Evolutionary conservation across 2,113 vertebrate species (phyloP).

Genomic region (Hippotragus niger): DNA sequence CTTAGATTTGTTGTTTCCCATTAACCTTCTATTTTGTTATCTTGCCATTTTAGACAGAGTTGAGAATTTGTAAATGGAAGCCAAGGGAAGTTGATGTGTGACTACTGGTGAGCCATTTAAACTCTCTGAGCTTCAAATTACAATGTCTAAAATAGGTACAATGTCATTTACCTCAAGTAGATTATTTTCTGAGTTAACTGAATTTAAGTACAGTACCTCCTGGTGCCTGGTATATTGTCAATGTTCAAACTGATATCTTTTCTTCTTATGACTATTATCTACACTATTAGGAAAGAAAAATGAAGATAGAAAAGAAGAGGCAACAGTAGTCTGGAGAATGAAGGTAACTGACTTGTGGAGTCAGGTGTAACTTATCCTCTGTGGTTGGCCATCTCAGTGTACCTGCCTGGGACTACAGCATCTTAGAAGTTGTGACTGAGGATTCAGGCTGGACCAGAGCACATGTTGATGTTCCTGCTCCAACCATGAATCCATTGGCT

Average conservation of each 20-base stretch:
- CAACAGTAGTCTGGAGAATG: background rate
- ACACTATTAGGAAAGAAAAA: background rate
- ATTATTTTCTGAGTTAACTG: background rate
- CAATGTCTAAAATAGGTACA: background rate
- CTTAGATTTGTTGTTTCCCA: background rate
- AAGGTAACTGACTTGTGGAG: background rate
- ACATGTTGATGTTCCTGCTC: accelerated
- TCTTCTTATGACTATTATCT: background rate
- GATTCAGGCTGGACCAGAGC: background rate
- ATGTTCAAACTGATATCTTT: background rate
- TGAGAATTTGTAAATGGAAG: background rate
- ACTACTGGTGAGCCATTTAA: no score
- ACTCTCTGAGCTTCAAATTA: background rate
- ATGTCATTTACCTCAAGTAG: background rate
- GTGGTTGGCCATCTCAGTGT: background rate
- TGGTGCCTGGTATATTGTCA: background rate
- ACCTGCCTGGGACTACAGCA: background rate
- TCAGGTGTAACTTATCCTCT: background rate
- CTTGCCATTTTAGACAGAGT: background rate
- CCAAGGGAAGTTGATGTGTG: background rate
- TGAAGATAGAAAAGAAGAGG: background rate
- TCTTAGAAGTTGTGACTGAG: background rate
- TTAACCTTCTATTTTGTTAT: background rate
- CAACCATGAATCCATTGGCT: background rate
- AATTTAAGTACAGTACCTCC: background rate